phyloP scores from a whole-genome alignment of 2,888 invertebrate genomes.

The Idaea aversata region DNA sequence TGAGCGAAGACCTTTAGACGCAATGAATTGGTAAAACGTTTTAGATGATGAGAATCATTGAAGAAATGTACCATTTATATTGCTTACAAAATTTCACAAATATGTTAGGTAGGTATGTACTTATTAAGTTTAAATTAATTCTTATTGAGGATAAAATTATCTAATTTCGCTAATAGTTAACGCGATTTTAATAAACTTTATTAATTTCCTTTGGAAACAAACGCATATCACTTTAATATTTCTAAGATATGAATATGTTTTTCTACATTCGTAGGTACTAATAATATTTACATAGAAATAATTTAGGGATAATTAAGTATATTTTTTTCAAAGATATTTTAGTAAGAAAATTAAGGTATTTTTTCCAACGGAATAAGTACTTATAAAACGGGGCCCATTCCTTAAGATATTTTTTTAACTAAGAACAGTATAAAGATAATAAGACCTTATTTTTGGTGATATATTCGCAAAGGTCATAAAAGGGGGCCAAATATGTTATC shows the following conservation, averaged over 20 bases:
- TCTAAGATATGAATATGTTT: slow-evolving; percentile 77
- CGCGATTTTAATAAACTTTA: slow-evolving; percentile 70
- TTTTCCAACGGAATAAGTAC: no score
- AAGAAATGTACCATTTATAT: no score
- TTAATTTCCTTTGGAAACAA: slow-evolving; percentile 77
- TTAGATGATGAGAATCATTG: no score
- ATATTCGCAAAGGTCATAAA: background rate
- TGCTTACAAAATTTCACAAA: no score
- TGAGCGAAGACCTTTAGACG: no score
- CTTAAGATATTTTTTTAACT: background rate
- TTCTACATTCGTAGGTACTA: slow-evolving; percentile 28
- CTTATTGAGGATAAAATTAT: slow-evolving; percentile 44
- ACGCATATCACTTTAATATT: slow-evolving; percentile 71
- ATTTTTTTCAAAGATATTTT: background rate
- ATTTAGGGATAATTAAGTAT: slow-evolving; percentile 12
- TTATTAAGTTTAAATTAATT: background rate
- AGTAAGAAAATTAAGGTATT: background rate
- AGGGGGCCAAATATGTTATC: slow-evolving; percentile 9
- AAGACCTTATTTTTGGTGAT: background rate
- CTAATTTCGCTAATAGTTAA: slow-evolving; percentile 69
- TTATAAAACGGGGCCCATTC: background rate
- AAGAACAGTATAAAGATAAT: background rate
- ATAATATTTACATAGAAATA: slow-evolving; percentile 57
- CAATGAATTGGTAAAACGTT: no score
- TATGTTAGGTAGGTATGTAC: background rate